Conservation (phyloP, 2,797 vertebrate genomes). For the Platalea minor region DNA sequence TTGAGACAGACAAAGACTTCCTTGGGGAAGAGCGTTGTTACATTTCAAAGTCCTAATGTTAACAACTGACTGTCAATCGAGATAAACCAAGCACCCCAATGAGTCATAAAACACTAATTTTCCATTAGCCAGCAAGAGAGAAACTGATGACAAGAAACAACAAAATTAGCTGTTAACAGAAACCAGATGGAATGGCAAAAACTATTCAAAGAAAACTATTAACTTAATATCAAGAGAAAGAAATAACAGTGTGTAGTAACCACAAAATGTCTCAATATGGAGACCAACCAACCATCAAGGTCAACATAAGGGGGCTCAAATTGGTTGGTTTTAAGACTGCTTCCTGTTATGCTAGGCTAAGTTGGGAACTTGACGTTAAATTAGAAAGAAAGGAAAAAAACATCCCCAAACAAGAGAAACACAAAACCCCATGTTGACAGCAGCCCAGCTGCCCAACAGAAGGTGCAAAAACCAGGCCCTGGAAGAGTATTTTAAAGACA, state of each 20-base stretch:
- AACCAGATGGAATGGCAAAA: conserved; percentile 12
- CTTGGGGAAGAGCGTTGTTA: not conserved
- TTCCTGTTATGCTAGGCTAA: not conserved
- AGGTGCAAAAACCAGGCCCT: not conserved
- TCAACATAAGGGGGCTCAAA: not conserved
- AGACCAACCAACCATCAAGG: not conserved
- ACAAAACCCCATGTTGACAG: not conserved
- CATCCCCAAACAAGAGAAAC: not conserved
- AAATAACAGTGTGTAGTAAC: not conserved
- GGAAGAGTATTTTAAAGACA: not conserved
- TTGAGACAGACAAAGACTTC: conserved; percentile 7
- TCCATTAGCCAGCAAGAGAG: not conserved
- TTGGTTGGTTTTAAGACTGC: not conserved
- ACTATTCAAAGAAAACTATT: not conserved
- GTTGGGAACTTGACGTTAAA: not conserved
- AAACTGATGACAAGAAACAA: conserved; percentile 25
- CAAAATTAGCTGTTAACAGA: not conserved
- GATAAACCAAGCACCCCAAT: not conserved
- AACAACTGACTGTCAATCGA: not conserved
- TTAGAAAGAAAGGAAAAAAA: not conserved
- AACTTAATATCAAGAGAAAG: conserved; percentile 3
- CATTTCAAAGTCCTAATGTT: not conserved
- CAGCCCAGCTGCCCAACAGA: not conserved
- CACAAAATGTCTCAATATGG: not conserved
- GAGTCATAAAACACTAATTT: conserved; percentile 20